Evolutionary conservation across 2,888 invertebrate species (phyloP).

Genomic region (Sphaerophoria taeniata): DNA sequence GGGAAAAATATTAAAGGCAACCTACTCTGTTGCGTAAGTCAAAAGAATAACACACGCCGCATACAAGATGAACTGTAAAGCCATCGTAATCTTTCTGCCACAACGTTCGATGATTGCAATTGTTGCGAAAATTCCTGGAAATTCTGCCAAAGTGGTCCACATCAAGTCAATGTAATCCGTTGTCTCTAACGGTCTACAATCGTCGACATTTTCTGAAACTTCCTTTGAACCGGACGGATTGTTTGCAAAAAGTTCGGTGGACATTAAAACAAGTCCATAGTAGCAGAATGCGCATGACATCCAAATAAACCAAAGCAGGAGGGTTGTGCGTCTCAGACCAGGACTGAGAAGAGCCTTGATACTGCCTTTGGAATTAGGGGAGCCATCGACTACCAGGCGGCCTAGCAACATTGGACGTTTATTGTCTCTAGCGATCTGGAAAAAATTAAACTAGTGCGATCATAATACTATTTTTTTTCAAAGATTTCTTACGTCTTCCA

Average conservation of each 20-base stretch:
- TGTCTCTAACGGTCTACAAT: slow-evolving; percentile 89
- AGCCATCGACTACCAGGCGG: slow-evolving; percentile 91
- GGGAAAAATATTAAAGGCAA: background rate
- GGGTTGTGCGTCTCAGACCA: slow-evolving; percentile 91
- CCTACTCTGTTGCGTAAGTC: slow-evolving; percentile 88
- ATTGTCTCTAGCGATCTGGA: slow-evolving; percentile 92
- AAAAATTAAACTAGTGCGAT: too few relatives aligned
- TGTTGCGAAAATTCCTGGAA: slow-evolving; percentile 95
- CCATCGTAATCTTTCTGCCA: slow-evolving; percentile 96
- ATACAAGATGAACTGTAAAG: slow-evolving; percentile 94
- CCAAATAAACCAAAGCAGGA: slow-evolving; percentile 97
- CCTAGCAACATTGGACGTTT: slow-evolving; percentile 94
- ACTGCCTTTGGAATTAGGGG: slow-evolving; percentile 85
- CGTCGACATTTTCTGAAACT: slow-evolving; percentile 82
- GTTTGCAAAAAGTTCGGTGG: slow-evolving; percentile 91
- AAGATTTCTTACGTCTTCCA: slow-evolving; percentile 88
- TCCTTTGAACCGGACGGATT: slow-evolving; percentile 76
- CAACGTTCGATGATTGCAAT: slow-evolving; percentile 94
- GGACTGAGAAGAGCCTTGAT: slow-evolving; percentile 90
- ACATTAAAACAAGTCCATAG: slow-evolving; percentile 97
- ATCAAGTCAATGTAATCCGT: slow-evolving; percentile 96
- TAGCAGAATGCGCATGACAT: slow-evolving; percentile 97
- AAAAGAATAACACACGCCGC: slow-evolving; percentile 90
- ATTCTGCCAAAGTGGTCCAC: slow-evolving; percentile 97
- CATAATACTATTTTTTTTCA: too few relatives aligned